These are phyloP conservation scores for Mycetomoellerius zeteki DNA, from an alignment of 1,140 invertebrate species.

Conservation along the genomic window DNA sequence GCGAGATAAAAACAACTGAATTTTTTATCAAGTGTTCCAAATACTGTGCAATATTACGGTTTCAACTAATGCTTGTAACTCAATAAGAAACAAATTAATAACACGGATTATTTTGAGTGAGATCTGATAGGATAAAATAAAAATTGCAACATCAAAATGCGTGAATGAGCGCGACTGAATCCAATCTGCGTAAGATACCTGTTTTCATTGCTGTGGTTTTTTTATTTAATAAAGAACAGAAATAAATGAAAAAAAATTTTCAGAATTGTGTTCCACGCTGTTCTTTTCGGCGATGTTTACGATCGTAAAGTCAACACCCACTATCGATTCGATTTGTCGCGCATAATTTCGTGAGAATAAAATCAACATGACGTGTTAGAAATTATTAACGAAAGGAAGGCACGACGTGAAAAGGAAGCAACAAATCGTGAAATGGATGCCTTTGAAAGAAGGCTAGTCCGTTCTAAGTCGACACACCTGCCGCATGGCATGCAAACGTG, in stretches of 20 bases:
- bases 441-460: slow-evolving; percentile 69
- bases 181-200: not conserved
- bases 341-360: slow-evolving; percentile 48
- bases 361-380: slow-evolving; percentile 51
- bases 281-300: not conserved
- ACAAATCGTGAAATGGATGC: slow-evolving; percentile 63
- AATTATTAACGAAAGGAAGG: slow-evolving; percentile 76
- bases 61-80: not conserved
- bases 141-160: slow-evolving; percentile 14
- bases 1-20: not conserved
- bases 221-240: slow-evolving; percentile 13
- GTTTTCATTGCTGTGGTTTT: not conserved
- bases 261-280: not conserved
- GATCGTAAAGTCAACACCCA: slow-evolving; percentile 27
- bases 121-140: not conserved
- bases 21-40: slow-evolving; percentile 33
- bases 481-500: slow-evolving; percentile 61
- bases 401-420: slow-evolving; percentile 68
- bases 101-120: not conserved
- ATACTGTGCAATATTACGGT: slow-evolving; percentile 21
- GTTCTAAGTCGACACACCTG: slow-evolving; percentile 68
- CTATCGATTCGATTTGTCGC: slow-evolving; percentile 45
- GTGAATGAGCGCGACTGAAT: not conserved
- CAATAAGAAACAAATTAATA: slow-evolving; percentile 15
- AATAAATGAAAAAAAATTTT: not conserved